Evolutionary conservation across 23 tunicate genomes (phyloP).

Genomic region (Halocynthia aurantium): DNA sequence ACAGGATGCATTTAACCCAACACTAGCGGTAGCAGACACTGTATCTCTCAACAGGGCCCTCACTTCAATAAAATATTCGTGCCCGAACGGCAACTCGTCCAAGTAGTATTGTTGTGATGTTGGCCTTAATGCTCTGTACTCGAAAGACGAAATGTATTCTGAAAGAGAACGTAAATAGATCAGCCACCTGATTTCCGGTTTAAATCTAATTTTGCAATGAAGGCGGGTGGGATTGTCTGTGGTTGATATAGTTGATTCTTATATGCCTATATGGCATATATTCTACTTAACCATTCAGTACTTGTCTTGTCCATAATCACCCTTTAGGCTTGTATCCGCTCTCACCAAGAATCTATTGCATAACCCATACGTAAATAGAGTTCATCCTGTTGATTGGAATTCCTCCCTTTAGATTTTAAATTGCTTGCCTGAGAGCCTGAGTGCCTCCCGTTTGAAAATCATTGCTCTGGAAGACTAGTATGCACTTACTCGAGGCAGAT

Average conservation of each 20-base stretch:
- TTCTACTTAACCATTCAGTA: too few relatives aligned
- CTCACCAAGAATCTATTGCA: too few relatives aligned
- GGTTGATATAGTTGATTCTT: too few relatives aligned
- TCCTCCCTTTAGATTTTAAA: not conserved
- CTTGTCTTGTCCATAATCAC: too few relatives aligned
- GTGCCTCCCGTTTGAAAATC: too few relatives aligned
- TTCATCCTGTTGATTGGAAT: too few relatives aligned
- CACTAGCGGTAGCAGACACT: not conserved
- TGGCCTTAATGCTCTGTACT: conserved; percentile 17
- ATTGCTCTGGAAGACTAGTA: not conserved
- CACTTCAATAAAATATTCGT: conserved; percentile 21
- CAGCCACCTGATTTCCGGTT: too few relatives aligned
- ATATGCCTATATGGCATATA: too few relatives aligned
- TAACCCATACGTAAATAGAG: too few relatives aligned
- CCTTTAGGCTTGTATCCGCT: too few relatives aligned
- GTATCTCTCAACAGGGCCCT: not conserved
- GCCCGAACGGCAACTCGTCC: conserved; percentile 13
- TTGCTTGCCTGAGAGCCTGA: not conserved
- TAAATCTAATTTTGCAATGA: too few relatives aligned
- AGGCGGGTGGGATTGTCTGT: too few relatives aligned
- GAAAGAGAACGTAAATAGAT: not conserved
- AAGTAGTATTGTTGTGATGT: not conserved
- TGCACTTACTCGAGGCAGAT: conserved; percentile 9
- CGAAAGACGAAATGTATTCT: conserved; percentile 26
- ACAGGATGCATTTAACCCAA: conserved; percentile 6